These are phyloP conservation scores for Episyrphus balteatus DNA, from an alignment of 1,140 invertebrate genomes.

Conservation along the genomic window DNA sequence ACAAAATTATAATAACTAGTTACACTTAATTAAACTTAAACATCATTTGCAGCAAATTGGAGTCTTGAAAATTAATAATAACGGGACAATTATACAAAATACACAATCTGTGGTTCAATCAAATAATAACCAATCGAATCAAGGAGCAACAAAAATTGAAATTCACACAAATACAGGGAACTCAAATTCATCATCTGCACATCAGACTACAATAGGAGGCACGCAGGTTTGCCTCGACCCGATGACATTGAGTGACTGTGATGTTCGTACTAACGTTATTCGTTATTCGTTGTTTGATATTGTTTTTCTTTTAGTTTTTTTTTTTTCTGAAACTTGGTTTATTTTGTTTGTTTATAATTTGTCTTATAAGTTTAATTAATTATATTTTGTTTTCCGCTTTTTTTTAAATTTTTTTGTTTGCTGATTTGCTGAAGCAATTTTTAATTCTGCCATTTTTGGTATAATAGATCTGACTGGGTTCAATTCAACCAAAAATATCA, in stretches of 20 bases:
- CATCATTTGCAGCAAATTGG: slow-evolving; percentile 41
- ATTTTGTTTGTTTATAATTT: slow-evolving; percentile 12
- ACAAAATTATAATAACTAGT: too few relatives aligned
- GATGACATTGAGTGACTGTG: slow-evolving; percentile 51
- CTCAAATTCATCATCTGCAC: slow-evolving; percentile 26
- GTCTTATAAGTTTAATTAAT: slow-evolving; percentile 1
- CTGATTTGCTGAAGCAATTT: not conserved
- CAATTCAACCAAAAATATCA: too few relatives aligned
- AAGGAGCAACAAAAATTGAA: slow-evolving; percentile 34
- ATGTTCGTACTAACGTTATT: slow-evolving; percentile 44
- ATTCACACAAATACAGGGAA: slow-evolving; percentile 17
- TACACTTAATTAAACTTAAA: too few relatives aligned
- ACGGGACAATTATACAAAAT: slow-evolving; percentile 5
- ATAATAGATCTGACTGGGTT: too few relatives aligned
- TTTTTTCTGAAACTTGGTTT: slow-evolving; percentile 4
- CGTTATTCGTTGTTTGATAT: not conserved
- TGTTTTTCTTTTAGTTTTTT: slow-evolving; percentile 2
- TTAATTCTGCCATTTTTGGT: too few relatives aligned
- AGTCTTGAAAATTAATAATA: slow-evolving; percentile 48
- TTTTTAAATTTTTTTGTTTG: not conserved
- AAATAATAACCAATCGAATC: slow-evolving; percentile 1
- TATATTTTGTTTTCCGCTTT: not conserved
- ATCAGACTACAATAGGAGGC: slow-evolving; percentile 42
- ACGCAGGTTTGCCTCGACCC: slow-evolving; percentile 64
- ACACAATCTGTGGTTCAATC: not conserved